These are phyloP conservation scores for Rhagonycha fulva DNA, from an alignment of 2,888 invertebrate genomes.

Conservation along the genomic window DNA sequence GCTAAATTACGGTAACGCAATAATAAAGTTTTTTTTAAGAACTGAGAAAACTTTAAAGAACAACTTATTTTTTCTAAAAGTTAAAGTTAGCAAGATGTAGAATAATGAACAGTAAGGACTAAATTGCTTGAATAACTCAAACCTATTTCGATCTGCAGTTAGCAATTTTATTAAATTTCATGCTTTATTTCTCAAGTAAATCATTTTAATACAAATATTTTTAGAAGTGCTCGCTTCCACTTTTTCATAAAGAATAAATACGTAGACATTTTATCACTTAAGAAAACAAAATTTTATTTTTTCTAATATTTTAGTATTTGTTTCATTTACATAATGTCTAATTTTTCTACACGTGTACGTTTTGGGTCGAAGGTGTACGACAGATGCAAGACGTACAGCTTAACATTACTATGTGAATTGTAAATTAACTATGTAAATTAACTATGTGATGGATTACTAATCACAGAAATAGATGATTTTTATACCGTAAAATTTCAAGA, in stretches of 20 bases:
- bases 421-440: too few relatives aligned
- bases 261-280: too few relatives aligned
- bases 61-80: neutral
- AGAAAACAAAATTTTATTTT: too few relatives aligned
- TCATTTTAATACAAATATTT: neutral
- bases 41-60: neutral
- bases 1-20: neutral
- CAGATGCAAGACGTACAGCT: too few relatives aligned
- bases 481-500: too few relatives aligned
- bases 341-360: too few relatives aligned
- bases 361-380: too few relatives aligned
- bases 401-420: too few relatives aligned
- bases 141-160: neutral
- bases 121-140: neutral
- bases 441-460: too few relatives aligned
- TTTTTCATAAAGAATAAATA: neutral
- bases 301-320: too few relatives aligned
- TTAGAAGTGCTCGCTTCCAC: neutral
- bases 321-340: too few relatives aligned
- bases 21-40: neutral
- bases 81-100: neutral
- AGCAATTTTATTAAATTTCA: neutral
- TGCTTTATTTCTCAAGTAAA: neutral
- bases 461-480: too few relatives aligned
- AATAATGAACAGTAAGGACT: neutral